Evolutionary conservation across 2,797 vertebrate species (phyloP).

Genomic region (Moxostoma hubbsi): DNA sequence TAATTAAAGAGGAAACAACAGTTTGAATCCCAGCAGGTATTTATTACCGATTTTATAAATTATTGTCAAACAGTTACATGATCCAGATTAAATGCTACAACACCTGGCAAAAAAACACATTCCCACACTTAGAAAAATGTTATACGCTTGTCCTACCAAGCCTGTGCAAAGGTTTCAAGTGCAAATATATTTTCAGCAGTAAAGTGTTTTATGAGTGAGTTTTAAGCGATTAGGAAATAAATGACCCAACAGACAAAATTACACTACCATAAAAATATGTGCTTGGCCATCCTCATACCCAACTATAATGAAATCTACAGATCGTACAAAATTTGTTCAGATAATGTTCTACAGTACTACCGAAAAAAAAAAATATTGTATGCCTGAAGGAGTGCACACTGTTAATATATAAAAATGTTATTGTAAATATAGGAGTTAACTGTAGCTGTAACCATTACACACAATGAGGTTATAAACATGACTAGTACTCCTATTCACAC

Average conservation of each 20-base stretch:
- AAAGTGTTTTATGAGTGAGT: background rate
- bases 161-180: slow-evolving; percentile 30
- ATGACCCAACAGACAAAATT: background rate
- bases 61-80: slow-evolving; percentile 26
- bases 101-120: slow-evolving; percentile 1
- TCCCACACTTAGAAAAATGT: background rate
- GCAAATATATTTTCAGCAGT: slow-evolving; percentile 29
- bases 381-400: background rate
- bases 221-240: background rate
- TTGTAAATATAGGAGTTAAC: background rate
- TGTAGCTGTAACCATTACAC: slow-evolving; percentile 13
- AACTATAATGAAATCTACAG: background rate
- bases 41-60: slow-evolving; percentile 59
- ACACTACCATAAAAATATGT: background rate
- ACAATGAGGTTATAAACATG: background rate
- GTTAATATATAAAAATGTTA: background rate
- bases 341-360: background rate
- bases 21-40: slow-evolving; percentile 28
- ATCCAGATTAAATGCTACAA: slow-evolving; percentile 9
- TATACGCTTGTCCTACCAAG: background rate
- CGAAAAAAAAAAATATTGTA: background rate
- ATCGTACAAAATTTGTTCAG: background rate
- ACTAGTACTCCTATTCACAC: slow-evolving; percentile 71
- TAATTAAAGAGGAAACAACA: slow-evolving; percentile 9
- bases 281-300: background rate